Conservation (phyloP, 2,888 invertebrate species). For the Ennomos quercinarius region DNA sequence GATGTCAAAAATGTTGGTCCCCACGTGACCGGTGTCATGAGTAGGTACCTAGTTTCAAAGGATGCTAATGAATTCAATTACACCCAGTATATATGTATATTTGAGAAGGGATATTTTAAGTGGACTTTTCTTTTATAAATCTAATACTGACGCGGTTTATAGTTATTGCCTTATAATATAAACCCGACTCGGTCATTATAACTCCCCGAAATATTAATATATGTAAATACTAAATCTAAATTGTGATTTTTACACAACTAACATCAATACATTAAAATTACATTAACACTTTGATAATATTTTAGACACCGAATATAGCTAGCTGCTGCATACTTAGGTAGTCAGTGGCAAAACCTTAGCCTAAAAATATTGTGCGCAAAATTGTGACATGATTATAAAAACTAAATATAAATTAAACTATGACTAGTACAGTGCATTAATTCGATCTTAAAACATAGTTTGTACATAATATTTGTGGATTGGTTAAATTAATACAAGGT, state of each 20-base stretch:
- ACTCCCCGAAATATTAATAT: constrained; percentile 14
- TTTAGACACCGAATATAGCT: constrained; percentile 21
- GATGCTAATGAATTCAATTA: no score
- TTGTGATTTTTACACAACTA: constrained; percentile 27
- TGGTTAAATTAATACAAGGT: constrained; percentile 34
- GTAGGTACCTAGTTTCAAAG: no score
- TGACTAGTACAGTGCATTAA: constrained; percentile 57
- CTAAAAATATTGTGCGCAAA: constrained; percentile 39
- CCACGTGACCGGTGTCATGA: no score
- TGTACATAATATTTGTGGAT: constrained; percentile 50
- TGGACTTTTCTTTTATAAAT: background rate
- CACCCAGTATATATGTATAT: no score
- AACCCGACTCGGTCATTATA: background rate
- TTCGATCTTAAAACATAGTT: constrained; percentile 51
- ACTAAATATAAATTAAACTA: constrained; percentile 48
- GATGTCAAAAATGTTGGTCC: no score
- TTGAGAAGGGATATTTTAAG: no score
- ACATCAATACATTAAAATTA: constrained; percentile 39
- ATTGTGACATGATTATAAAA: constrained; percentile 38
- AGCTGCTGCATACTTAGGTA: constrained; percentile 19
- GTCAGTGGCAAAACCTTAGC: background rate
- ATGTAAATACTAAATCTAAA: constrained; percentile 10
- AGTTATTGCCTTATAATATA: background rate
- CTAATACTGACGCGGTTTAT: constrained; percentile 32
- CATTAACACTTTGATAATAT: constrained; percentile 10